Evolutionary conservation across 2,888 invertebrate species (phyloP).

Genomic region (Parnassius orleans): DNA sequence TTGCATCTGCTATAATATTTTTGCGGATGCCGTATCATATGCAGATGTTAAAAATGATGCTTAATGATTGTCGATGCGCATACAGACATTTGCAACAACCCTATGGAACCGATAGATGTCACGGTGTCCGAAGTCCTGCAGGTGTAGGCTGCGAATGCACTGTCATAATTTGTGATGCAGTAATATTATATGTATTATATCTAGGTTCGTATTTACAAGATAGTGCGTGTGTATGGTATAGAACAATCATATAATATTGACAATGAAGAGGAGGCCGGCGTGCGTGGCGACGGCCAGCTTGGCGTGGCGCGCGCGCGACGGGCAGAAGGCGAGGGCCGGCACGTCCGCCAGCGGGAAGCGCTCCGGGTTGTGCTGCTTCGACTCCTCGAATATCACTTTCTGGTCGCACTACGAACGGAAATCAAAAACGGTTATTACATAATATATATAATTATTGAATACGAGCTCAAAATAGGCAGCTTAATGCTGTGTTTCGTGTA

Average conservation of each 20-base stretch:
- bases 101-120: too few species aligned
- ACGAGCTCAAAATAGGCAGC: background rate
- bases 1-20: too few species aligned
- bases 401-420: conserved; percentile 11
- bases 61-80: too few species aligned
- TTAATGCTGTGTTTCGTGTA: too few species aligned
- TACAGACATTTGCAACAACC: too few species aligned
- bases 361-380: conserved; percentile 43
- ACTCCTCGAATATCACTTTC: conserved; percentile 8
- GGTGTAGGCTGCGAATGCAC: too few species aligned
- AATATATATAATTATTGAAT: too few species aligned
- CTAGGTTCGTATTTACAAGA: background rate
- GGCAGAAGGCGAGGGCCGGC: conserved; percentile 56
- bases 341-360: conserved; percentile 64
- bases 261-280: conserved; percentile 58
- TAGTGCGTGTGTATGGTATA: background rate
- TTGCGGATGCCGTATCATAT: too few species aligned
- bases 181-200: too few species aligned
- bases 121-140: too few species aligned
- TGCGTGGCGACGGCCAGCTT: conserved; percentile 58
- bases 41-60: too few species aligned
- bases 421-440: background rate
- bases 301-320: conserved; percentile 45
- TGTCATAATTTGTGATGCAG: too few species aligned
- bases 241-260: conserved; percentile 37